These are phyloP conservation scores for Apodemia duryi DNA, from an alignment of 2,888 invertebrate genomes.

Conservation along the genomic window DNA sequence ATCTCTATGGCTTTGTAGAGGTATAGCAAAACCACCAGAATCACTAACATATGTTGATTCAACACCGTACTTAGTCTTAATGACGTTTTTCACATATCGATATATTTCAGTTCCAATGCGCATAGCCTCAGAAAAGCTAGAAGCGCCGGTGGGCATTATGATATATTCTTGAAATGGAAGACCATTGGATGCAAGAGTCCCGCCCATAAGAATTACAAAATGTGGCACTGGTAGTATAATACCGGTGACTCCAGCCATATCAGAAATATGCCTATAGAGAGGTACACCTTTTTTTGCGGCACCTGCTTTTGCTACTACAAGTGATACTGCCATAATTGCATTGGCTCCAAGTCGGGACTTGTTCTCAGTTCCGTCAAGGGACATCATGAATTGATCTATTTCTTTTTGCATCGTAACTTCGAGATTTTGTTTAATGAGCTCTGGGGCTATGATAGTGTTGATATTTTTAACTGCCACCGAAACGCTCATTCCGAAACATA, in stretches of 20 bases:
- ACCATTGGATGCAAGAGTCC: constrained; percentile 97
- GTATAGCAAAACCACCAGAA: constrained; percentile 98
- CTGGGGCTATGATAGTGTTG: constrained; percentile 89
- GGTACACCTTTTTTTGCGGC: constrained; percentile 95
- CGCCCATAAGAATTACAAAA: constrained; percentile 98
- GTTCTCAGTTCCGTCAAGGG: constrained; percentile 97
- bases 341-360: constrained; percentile 95
- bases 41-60: constrained; percentile 97
- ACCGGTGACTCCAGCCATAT: constrained; percentile 92
- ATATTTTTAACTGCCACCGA: constrained; percentile 93
- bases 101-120: constrained; percentile 97
- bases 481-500: constrained; percentile 97
- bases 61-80: constrained; percentile 92
- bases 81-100: constrained; percentile 93
- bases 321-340: constrained; percentile 96
- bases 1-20: constrained; percentile 96
- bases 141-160: constrained; percentile 95
- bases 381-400: constrained; percentile 91
- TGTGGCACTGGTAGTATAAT: constrained; percentile 98
- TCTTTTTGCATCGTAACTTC: constrained; percentile 94
- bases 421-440: constrained; percentile 87
- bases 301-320: constrained; percentile 97
- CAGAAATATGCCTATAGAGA: constrained; percentile 95
- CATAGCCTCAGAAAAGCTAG: constrained; percentile 96
- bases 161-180: constrained; percentile 97